Percentiles rank a stretch among this genome's conserved stretches.
Evolutionary conservation across 2,113 vertebrate genomes (phyloP).

Genomic region (Tyrannus savana): DNA sequence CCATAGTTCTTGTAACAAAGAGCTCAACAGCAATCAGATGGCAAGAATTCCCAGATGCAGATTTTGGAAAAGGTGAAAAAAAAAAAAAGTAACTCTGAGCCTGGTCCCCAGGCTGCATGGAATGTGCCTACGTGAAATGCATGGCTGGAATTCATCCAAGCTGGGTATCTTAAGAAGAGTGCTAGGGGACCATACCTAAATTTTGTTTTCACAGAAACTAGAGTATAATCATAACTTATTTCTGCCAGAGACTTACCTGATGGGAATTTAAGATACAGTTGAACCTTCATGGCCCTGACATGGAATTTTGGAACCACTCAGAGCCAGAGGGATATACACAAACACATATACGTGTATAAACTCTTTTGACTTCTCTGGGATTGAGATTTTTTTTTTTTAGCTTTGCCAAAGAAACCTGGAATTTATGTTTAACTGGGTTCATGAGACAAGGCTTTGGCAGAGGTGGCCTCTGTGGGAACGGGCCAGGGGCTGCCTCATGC

Average conservation of each 20-base stretch:
- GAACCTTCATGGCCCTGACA: not conserved
- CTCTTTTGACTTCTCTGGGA: not conserved
- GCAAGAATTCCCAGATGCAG: not conserved
- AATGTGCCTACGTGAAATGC: not conserved
- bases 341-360: not conserved
- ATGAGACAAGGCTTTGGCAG: not conserved
- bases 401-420: not conserved
- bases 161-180: not conserved
- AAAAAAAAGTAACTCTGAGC: not conserved
- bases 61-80: not conserved
- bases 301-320: not conserved
- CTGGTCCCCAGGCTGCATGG: not conserved
- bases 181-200: not conserved
- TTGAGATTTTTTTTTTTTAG: not conserved
- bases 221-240: not conserved
- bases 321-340: not conserved
- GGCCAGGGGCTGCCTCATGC: not conserved
- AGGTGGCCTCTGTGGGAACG: not conserved
- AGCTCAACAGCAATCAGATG: not conserved
- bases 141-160: not conserved
- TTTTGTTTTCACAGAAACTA: not conserved
- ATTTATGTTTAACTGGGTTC: not conserved
- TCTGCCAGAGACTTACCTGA: not conserved
- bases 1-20: not conserved
- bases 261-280: not conserved